Evolutionary conservation across 2,888 invertebrate genomes (phyloP), one percentile per base, ranked within the genome.

Genomic region (Apamea anceps): DNA sequence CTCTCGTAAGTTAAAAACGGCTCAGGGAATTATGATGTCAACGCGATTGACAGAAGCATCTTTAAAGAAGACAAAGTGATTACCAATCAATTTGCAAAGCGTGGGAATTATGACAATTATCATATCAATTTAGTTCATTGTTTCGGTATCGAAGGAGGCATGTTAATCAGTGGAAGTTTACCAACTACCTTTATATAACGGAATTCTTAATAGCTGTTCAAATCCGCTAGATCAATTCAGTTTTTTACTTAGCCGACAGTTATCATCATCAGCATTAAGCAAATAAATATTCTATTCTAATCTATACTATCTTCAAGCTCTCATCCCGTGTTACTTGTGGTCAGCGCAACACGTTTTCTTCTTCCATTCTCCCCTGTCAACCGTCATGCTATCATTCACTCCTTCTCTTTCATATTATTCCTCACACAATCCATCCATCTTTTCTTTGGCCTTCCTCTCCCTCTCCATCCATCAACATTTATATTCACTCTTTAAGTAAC

Each of bases 101-200:
- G 80, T 78, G 80, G 68, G 68, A 80, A 63, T 8, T 62, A 48
- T 57, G 28, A 8, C 77, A 68, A 77, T 68, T 48, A 68, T 77
- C 10, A 37, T 63, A 63, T 63, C 21, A 32, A 28, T 68, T 48
- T 4, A 37, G 7, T 70, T 62, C 68, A 77, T 68, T 77, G 84
- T 84, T 78, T 78, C 21, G 37, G 7, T 75, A 1, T 28, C 42
- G 18, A 45, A 66, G 48, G 12, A 57, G 57, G 12, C 57, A 13
- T 51, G n/a, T 60, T 63, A 18, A 3, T 48, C 13, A 15, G 15
- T 66, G 67, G 84, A 68, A 67, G 45, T 28, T 42, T 54, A 68
- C 25, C 6, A 71, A 18, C 70, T 48, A 48, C 18, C 6, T 12
- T 57, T 57, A 57, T 3, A 25, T 12, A 57, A 57, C 57, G 4